Evolutionary conservation across 2,888 invertebrate species (phyloP).

Genomic region (Aphrophora alni): DNA sequence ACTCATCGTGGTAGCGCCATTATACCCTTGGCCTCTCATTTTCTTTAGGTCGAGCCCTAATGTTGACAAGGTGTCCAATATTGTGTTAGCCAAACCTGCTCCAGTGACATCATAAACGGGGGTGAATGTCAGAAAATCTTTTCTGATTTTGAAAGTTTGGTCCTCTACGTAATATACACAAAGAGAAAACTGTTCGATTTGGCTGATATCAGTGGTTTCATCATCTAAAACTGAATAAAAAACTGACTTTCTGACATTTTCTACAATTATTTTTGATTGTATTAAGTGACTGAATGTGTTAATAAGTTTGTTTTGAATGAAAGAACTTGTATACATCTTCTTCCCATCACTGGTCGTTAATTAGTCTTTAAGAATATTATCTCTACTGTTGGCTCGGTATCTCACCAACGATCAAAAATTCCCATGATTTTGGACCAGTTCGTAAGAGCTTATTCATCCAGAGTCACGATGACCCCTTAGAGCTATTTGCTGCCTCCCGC

Average conservation of each 20-base stretch:
- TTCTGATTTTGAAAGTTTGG: neutral
- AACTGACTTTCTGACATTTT: slow-evolving; percentile 19
- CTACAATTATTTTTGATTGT: slow-evolving; percentile 11
- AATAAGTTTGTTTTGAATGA: slow-evolving; percentile 44
- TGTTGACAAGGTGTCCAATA: slow-evolving; percentile 23
- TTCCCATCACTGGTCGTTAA: slow-evolving; percentile 20
- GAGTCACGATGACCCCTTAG: slow-evolving; percentile 50
- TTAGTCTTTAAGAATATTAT: slow-evolving; percentile 46
- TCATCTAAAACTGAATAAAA: neutral
- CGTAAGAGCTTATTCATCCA: slow-evolving; percentile 37
- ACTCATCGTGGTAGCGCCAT: slow-evolving; percentile 42
- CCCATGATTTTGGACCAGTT: slow-evolving; percentile 41
- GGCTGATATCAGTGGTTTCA: neutral
- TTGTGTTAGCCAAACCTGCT: slow-evolving; percentile 30
- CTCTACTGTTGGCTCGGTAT: slow-evolving; percentile 45
- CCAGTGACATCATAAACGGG: slow-evolving; percentile 8
- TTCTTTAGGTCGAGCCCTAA: slow-evolving; percentile 22
- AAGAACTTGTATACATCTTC: slow-evolving; percentile 43
- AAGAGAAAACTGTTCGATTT: slow-evolving; percentile 7
- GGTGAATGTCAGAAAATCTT: neutral
- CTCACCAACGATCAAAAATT: slow-evolving; percentile 48
- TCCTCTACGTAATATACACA: neutral
- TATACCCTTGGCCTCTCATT: slow-evolving; percentile 40
- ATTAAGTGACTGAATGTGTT: slow-evolving; percentile 14
- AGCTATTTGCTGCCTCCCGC: slow-evolving; percentile 50